Conservation (phyloP, 64 coral and sea anemone species). For the Montipora foliosa region DNA sequence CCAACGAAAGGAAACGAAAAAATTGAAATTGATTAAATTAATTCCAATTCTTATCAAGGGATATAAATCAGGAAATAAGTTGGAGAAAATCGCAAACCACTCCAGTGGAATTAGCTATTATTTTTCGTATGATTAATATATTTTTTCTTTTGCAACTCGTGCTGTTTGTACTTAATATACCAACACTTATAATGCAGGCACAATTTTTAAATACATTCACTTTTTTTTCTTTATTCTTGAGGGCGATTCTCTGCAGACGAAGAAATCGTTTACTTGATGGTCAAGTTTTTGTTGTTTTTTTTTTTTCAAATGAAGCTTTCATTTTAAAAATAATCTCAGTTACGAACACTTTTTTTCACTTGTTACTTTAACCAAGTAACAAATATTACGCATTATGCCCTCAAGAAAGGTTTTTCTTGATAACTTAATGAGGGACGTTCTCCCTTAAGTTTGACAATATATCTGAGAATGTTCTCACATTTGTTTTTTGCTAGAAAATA, state of each 20-base stretch:
- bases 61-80: not conserved
- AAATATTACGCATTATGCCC: not conserved
- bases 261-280: no score
- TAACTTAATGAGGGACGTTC: no score
- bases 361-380: not conserved
- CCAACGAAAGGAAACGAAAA: slow-evolving; percentile 31
- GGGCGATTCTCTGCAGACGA: not conserved
- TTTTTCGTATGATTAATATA: not conserved
- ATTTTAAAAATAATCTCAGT: no score
- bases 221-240: not conserved
- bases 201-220: not conserved
- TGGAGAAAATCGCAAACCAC: not conserved
- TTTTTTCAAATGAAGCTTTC: no score
- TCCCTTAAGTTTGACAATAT: no score
- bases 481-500: no score
- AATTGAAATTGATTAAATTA: slow-evolving; percentile 14
- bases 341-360: no score
- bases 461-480: no score
- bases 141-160: not conserved
- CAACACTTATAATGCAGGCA: not conserved
- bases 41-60: slow-evolving; percentile 12
- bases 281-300: no score
- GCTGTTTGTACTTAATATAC: slow-evolving; percentile 13
- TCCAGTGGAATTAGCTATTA: not conserved
- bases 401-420: not conserved